phyloP scores from a whole-genome alignment of 2,888 invertebrate genomes.

The Oligia fasciuncula region DNA sequence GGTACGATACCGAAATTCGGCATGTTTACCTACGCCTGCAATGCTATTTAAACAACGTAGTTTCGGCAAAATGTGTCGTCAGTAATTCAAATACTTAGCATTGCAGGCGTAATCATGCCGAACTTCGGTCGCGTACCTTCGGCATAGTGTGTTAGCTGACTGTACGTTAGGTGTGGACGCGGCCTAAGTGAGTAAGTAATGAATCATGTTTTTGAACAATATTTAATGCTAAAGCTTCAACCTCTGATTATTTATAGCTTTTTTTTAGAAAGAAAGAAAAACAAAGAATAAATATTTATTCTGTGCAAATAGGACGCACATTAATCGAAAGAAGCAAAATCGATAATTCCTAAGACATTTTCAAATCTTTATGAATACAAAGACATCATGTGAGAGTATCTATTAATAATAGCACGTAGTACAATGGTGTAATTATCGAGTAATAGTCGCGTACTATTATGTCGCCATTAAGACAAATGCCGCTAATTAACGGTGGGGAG shows the following conservation, averaged over 20 bases:
- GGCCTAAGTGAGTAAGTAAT: background rate
- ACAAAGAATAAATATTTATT: background rate
- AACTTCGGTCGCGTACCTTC: too few species aligned
- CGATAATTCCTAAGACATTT: background rate
- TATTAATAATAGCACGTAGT: constrained; percentile 26
- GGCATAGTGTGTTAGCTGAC: too few species aligned
- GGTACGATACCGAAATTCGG: too few species aligned
- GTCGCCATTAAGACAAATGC: constrained; percentile 47
- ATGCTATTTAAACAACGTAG: too few species aligned
- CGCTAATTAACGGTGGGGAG: constrained; percentile 52
- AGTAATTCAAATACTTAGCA: too few species aligned
- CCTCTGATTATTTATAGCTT: background rate
- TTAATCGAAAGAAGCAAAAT: background rate
- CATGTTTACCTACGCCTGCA: too few species aligned
- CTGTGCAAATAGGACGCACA: background rate
- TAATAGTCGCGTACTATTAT: constrained; percentile 43
- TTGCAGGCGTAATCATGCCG: too few species aligned
- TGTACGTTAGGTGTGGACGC: background rate
- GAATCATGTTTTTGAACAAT: background rate
- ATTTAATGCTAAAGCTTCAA: background rate
- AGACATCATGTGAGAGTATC: constrained; percentile 2
- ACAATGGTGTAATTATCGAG: constrained; percentile 52
- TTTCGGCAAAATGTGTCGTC: too few species aligned
- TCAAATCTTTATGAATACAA: background rate
- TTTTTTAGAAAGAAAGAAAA: background rate